Conservation (phyloP, 2,888 invertebrate genomes). For the Cantharis lateralis region DNA sequence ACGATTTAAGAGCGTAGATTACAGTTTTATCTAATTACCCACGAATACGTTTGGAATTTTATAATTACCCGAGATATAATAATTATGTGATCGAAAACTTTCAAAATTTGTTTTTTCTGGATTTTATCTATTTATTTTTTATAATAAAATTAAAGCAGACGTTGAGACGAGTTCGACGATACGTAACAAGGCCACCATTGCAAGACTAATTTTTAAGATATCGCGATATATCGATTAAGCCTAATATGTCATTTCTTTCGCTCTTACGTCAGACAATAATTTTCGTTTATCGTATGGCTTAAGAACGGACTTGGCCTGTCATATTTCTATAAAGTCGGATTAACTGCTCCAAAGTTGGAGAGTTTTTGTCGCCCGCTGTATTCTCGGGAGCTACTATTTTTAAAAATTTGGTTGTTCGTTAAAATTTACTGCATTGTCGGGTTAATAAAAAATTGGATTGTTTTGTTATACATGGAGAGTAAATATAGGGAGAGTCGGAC, state of each 20-base stretch:
- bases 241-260: background rate
- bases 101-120: background rate
- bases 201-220: background rate
- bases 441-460: background rate
- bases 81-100: background rate
- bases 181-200: background rate
- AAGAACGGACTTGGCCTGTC: background rate
- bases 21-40: background rate
- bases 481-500: background rate
- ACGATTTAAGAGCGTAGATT: background rate
- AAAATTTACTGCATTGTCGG: background rate
- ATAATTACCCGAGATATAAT: no score
- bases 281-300: background rate
- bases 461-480: background rate
- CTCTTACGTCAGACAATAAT: background rate
- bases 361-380: background rate
- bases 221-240: background rate
- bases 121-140: background rate
- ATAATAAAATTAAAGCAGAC: background rate
- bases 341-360: background rate
- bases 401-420: background rate
- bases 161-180: background rate
- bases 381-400: background rate
- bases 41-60: background rate
- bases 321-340: background rate